Evolutionary conservation across 2,888 invertebrate genomes (phyloP).

Genomic region (Acholoe squamosa): DNA sequence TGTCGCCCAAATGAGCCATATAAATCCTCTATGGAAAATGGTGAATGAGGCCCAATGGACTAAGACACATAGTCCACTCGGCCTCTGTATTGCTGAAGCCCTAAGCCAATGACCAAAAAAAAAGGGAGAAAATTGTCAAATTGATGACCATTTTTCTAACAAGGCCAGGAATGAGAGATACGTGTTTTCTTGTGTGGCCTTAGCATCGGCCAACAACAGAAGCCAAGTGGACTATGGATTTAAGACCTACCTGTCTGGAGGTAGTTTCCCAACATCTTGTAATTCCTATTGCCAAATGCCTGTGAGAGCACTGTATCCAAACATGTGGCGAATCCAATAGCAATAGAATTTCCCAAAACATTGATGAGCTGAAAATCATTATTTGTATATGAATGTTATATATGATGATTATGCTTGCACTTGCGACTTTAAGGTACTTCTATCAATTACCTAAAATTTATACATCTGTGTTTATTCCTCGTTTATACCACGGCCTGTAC

Average conservation of each 20-base stretch:
- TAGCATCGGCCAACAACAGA: not conserved
- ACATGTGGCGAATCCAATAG: not conserved
- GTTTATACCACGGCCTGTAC: too few relatives aligned
- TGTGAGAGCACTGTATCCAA: not conserved
- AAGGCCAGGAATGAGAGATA: too few relatives aligned
- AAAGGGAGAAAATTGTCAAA: too few relatives aligned
- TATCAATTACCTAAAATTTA: too few relatives aligned
- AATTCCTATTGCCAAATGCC: not conserved
- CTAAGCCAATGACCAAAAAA: not conserved
- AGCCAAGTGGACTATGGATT: not conserved
- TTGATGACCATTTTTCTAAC: too few relatives aligned
- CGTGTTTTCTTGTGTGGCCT: not conserved
- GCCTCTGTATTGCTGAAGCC: not conserved
- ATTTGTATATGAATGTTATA: too few relatives aligned
- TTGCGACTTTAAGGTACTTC: too few relatives aligned
- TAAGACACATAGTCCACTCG: not conserved
- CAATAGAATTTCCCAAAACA: not conserved
- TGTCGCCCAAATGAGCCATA: too few relatives aligned
- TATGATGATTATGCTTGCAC: too few relatives aligned
- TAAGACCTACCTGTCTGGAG: not conserved
- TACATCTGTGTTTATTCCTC: too few relatives aligned
- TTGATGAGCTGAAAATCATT: conserved; percentile 3
- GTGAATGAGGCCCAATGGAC: too few relatives aligned
- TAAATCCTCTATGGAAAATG: too few relatives aligned
- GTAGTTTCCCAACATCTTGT: not conserved